phyloP scores from a whole-genome alignment of 1,140 invertebrate species.

The Drosophila carrolli region DNA sequence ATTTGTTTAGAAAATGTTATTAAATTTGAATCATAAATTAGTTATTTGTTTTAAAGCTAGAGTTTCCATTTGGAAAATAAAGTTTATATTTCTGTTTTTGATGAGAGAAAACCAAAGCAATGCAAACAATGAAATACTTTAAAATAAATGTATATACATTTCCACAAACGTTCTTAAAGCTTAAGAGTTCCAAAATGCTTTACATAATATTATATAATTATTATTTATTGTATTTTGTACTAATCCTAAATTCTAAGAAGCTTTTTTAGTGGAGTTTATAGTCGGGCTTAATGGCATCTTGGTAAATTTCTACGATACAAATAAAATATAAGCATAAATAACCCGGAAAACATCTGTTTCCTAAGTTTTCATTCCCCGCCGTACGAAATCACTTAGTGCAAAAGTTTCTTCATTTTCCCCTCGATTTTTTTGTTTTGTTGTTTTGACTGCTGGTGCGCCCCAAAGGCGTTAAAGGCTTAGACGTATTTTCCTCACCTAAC shows the following conservation, averaged over 20 bases:
- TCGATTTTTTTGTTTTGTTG: slow-evolving; percentile 31
- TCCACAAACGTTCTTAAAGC: too few relatives aligned
- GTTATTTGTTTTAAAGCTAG: too few relatives aligned
- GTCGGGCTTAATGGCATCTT: neutral
- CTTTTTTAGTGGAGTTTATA: neutral
- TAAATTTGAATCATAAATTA: neutral
- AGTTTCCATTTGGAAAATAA: too few relatives aligned
- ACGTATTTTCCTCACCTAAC: slow-evolving; percentile 27
- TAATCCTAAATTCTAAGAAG: too few relatives aligned
- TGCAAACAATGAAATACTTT: too few relatives aligned
- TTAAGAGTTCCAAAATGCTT: too few relatives aligned
- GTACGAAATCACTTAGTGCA: slow-evolving; percentile 49
- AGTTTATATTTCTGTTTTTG: too few relatives aligned
- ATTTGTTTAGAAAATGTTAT: neutral
- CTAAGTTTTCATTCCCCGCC: slow-evolving; percentile 35
- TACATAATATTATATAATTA: too few relatives aligned
- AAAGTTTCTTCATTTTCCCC: slow-evolving; percentile 56
- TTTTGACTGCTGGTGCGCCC: slow-evolving; percentile 27
- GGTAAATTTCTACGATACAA: slow-evolving; percentile 1
- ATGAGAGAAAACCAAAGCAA: too few relatives aligned
- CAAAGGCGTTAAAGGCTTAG: slow-evolving; percentile 55
- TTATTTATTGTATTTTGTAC: too few relatives aligned
- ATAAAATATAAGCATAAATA: slow-evolving; percentile 58
- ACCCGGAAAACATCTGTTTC: slow-evolving; percentile 57
- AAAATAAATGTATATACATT: too few relatives aligned